phyloP scores from a whole-genome alignment of 1,140 invertebrate genomes.

The Episyrphus balteatus region DNA sequence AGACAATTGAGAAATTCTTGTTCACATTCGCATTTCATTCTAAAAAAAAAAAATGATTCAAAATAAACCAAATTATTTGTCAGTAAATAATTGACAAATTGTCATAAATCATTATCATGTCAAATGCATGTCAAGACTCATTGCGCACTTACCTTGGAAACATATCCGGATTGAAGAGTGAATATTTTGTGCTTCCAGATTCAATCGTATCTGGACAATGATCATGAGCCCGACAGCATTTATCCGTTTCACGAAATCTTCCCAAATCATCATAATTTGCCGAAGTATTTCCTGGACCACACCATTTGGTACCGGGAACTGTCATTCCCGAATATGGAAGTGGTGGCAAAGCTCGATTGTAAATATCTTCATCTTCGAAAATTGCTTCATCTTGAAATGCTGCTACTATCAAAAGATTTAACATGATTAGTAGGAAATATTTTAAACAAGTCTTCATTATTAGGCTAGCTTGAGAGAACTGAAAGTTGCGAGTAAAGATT shows the following conservation, averaged over 20 bases:
- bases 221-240: constrained; percentile 68
- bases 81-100: constrained; percentile 11
- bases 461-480: too few species aligned
- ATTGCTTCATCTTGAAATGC: constrained; percentile 26
- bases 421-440: too few species aligned
- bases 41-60: not conserved
- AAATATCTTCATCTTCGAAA: constrained; percentile 33
- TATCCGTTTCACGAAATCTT: constrained; percentile 50
- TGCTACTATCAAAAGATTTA: too few species aligned
- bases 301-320: constrained; percentile 50
- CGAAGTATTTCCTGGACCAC: constrained; percentile 62
- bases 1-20: constrained; percentile 55
- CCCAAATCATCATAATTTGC: constrained; percentile 58
- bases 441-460: too few species aligned
- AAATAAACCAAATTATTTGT: not conserved
- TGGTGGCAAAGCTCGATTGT: constrained; percentile 27
- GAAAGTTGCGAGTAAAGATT: too few species aligned
- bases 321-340: constrained; percentile 22
- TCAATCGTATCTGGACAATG: constrained; percentile 53
- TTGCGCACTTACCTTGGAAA: constrained; percentile 39
- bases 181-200: constrained; percentile 43
- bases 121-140: not conserved
- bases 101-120: not conserved
- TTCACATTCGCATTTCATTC: constrained; percentile 57
- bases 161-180: constrained; percentile 49